Percentiles rank a stretch among this genome's conserved stretches.
These are phyloP conservation scores for Lemur catta DNA, from an alignment of 2,797 vertebrate genomes.

Conservation along the genomic window DNA sequence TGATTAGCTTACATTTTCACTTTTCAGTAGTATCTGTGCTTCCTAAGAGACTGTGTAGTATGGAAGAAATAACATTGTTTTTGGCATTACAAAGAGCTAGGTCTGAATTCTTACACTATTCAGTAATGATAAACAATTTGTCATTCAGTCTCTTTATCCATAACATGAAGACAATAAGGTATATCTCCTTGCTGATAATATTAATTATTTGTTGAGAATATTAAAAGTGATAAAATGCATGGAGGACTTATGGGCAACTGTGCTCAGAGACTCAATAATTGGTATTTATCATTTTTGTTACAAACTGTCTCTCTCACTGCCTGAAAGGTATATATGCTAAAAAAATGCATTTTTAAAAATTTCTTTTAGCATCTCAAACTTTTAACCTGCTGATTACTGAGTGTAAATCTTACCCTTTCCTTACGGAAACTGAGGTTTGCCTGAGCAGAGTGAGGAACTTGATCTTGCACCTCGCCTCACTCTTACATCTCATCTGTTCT, in stretches of 20 bases:
- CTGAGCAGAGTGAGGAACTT: not conserved
- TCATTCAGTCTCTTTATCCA: not conserved
- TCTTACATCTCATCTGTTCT: not conserved
- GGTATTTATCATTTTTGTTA: not conserved
- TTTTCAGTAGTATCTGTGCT: not conserved
- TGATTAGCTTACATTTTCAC: not conserved
- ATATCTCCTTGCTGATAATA: not conserved
- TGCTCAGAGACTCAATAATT: not conserved
- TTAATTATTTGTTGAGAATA: not conserved
- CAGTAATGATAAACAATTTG: not conserved
- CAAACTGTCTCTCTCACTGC: not conserved
- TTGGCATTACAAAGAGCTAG: not conserved
- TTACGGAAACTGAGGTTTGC: not conserved
- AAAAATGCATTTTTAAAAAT: not conserved
- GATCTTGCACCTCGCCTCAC: too few relatives aligned
- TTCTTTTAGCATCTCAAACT: not conserved
- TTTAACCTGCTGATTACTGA: not conserved
- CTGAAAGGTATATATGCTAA: not conserved
- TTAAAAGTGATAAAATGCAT: not conserved
- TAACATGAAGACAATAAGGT: not conserved
- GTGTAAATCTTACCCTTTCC: not conserved
- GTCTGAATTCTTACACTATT: not conserved
- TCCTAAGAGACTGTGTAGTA: not conserved
- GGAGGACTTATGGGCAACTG: rapidly evolving
- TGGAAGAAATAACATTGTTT: not conserved